A percentile compares a stretch with the other conserved stretches of the same genome.
phyloP scores from a whole-genome alignment of 2,113 vertebrate species.

The Oreochromis niloticus region DNA sequence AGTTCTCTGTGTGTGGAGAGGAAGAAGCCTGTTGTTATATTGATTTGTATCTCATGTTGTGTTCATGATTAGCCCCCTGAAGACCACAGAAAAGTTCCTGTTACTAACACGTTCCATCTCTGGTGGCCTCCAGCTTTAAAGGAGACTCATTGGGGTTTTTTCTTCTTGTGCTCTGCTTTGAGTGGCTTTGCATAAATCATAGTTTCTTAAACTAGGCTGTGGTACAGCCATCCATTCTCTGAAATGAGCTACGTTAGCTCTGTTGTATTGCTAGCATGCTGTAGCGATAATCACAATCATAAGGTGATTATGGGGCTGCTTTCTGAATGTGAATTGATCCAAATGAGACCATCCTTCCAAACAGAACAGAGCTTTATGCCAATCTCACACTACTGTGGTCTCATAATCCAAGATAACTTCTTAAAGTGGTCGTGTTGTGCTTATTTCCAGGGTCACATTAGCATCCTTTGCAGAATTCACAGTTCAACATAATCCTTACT shows the following conservation, averaged over 20 bases:
- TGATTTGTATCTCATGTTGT: constrained; percentile 4
- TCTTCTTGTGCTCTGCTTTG: neutral
- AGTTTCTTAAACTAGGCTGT: neutral
- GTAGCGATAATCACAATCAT: neutral
- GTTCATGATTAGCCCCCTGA: neutral
- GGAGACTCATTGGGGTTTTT: rapidly evolving
- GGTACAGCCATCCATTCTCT: neutral
- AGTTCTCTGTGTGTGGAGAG: neutral
- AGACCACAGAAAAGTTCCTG: neutral
- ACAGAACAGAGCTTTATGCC: neutral
- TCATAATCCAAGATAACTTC: neutral
- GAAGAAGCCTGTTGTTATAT: neutral
- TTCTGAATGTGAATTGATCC: neutral
- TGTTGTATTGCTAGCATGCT: neutral
- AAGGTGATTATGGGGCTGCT: neutral
- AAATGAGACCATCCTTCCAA: neutral
- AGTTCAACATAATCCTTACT: neutral
- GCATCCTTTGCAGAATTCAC: neutral
- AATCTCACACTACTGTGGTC: neutral
- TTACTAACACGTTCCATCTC: neutral
- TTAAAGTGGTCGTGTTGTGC: neutral
- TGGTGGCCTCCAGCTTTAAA: neutral
- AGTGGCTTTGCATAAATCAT: neutral
- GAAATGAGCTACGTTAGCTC: neutral
- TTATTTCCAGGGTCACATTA: neutral